These are phyloP conservation scores for Scaptomyza reducta DNA, from an alignment of 2,888 invertebrate species.

Conservation along the genomic window DNA sequence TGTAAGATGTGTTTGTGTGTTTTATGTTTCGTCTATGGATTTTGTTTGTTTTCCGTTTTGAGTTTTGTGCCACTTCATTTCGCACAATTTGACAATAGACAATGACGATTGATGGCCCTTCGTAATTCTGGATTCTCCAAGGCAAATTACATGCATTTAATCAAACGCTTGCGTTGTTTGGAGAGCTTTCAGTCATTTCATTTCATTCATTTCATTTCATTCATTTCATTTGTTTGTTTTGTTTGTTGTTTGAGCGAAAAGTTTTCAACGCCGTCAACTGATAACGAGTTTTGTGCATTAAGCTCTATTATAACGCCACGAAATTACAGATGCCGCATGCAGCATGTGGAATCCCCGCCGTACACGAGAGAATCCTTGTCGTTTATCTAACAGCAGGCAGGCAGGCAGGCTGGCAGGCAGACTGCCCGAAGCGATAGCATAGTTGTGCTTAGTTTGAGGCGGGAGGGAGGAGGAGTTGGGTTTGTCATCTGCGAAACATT, in stretches of 20 bases:
- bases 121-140: conserved; percentile 21
- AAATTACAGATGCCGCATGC: conserved; percentile 53
- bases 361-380: conserved; percentile 63
- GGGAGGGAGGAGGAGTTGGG: background rate
- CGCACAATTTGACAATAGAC: conserved; percentile 71
- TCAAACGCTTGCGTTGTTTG: conserved; percentile 55
- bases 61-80: conserved; percentile 51
- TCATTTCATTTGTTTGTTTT: conserved; percentile 62
- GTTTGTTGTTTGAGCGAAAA: conserved; percentile 26
- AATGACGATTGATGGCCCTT: conserved; percentile 67
- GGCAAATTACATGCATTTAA: conserved; percentile 74
- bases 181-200: conserved; percentile 2
- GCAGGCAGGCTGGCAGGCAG: conserved; percentile 11
- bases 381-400: conserved; percentile 70
- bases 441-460: background rate
- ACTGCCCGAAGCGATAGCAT: conserved; percentile 34
- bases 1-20: conserved; percentile 26
- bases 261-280: conserved; percentile 69
- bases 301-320: conserved; percentile 72
- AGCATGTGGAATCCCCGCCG: conserved; percentile 46
- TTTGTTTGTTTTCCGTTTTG: background rate
- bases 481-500: conserved; percentile 72
- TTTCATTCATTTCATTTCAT: conserved; percentile 1
- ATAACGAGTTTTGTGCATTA: conserved; percentile 78
- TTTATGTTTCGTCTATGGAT: conserved; percentile 41